Evolutionary conservation across 1,140 invertebrate genomes (phyloP).

Genomic region (Temnothorax longispinosus): DNA sequence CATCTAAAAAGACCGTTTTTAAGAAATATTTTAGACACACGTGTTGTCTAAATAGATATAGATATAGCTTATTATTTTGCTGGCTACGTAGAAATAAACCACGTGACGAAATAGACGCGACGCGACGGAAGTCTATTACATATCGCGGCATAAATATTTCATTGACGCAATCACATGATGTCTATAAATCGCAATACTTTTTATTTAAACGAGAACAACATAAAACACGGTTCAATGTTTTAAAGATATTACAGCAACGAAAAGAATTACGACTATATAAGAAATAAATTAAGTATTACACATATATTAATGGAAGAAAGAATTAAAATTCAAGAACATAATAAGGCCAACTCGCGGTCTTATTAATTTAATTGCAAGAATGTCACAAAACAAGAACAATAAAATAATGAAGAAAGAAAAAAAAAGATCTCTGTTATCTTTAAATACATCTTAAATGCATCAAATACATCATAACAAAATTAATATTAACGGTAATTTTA

Average conservation of each 20-base stretch:
- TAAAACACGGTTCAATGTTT: not conserved
- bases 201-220: not conserved
- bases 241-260: not conserved
- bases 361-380: not conserved
- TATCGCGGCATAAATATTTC: slow-evolving; percentile 21
- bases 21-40: not conserved
- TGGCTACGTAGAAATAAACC: not conserved
- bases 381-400: not conserved
- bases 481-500: not conserved
- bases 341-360: not conserved
- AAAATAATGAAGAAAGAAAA: not conserved
- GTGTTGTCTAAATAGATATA: not conserved
- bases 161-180: slow-evolving; percentile 30
- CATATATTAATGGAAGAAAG: not conserved
- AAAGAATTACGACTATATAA: not conserved
- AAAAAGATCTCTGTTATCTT: not conserved
- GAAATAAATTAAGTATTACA: not conserved
- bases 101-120: slow-evolving; percentile 29
- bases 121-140: slow-evolving; percentile 5
- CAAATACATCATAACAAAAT: not conserved
- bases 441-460: not conserved
- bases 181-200: slow-evolving; percentile 5
- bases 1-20: not conserved
- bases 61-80: slow-evolving; percentile 22
- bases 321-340: not conserved